Evolutionary conservation across 1,140 invertebrate genomes (phyloP), one percentile per base, ranked within the genome.

Genomic region (Heliothis virescens): DNA sequence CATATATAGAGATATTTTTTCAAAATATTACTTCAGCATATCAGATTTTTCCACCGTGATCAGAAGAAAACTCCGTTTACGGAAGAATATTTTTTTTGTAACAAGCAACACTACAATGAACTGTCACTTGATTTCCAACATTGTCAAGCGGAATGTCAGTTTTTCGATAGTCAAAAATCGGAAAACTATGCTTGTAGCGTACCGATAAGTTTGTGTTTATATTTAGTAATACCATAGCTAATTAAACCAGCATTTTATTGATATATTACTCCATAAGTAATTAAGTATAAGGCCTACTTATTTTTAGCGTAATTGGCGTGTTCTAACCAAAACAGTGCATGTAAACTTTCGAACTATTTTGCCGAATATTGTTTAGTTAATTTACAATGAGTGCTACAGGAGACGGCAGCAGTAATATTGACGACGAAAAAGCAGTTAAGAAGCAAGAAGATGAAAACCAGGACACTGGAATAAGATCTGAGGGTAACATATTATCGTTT

Each of bases 311-410:
- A 12, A 3, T 7, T 3, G 26, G 21, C 34, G 34, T 26, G 34
- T 41, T 16, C 47, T 0, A n/a, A 21, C 26, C 11, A 26, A 53
- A 29, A 53, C 13, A 5, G 18, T 29, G 16, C 47, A n/a, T 47
- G 11, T 62, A 10, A 48, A 48, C 5, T 60, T 34, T 9, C 13
- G 21, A 57, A 13, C 26, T 41, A n/a, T 34, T 21, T 59, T 18
- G 41, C 12, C 47, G 18, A 59, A 59, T 50, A 60, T 12, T 74
- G n/a, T 21, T 48, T 47, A 15, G 11, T 60, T 48, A 1, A 15
- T 47, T 62, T 11, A 74, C 47, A 41, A 74, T 74, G 55, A 60
- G 72, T 60, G 53, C 34, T 59, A 21, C 5, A 3, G 57, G 15
- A 11, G 57, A 74, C 10, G 47, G 41, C 26, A n/a, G 21, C 10